Evolutionary conservation across 2,888 invertebrate species (phyloP).

Genomic region (Drosophila ezoana): DNA sequence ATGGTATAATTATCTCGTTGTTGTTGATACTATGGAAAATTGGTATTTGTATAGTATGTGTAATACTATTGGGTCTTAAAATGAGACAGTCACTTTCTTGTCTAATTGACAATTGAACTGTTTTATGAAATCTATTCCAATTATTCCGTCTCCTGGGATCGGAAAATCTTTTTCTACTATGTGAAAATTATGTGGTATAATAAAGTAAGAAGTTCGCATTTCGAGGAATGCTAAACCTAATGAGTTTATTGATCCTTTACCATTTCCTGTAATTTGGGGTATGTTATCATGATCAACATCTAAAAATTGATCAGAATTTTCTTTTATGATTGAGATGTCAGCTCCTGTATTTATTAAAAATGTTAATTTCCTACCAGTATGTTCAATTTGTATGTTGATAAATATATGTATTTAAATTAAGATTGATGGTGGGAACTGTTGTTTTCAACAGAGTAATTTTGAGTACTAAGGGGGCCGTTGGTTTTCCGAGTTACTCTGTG

Average conservation of each 20-base stretch:
- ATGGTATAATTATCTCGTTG: not conserved
- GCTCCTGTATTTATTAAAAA: not conserved
- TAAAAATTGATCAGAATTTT: too few relatives aligned
- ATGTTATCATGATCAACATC: too few relatives aligned
- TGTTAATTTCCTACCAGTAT: too few relatives aligned
- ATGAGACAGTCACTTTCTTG: conserved; percentile 4
- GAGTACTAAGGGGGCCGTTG: too few relatives aligned
- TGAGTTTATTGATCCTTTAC: conserved; percentile 1
- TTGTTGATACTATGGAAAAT: conserved; percentile 6
- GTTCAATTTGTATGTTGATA: too few relatives aligned
- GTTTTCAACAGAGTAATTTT: too few relatives aligned
- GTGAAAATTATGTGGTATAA: not conserved
- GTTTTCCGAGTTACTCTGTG: too few relatives aligned
- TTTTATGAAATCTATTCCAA: not conserved
- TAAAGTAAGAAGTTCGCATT: not conserved
- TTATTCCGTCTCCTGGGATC: conserved; percentile 1
- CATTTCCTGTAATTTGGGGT: not conserved
- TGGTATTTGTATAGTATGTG: conserved; percentile 2
- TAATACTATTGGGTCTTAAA: not conserved
- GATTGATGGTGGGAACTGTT: too few relatives aligned
- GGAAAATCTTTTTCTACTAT: not conserved
- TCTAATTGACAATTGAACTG: not conserved
- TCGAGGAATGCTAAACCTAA: not conserved
- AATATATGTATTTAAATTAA: too few relatives aligned
- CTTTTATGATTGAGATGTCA: too few relatives aligned